These are phyloP conservation scores for Ictidomys tridecemlineatus DNA, from an alignment of 2,113 vertebrate species.

Conservation along the genomic window DNA sequence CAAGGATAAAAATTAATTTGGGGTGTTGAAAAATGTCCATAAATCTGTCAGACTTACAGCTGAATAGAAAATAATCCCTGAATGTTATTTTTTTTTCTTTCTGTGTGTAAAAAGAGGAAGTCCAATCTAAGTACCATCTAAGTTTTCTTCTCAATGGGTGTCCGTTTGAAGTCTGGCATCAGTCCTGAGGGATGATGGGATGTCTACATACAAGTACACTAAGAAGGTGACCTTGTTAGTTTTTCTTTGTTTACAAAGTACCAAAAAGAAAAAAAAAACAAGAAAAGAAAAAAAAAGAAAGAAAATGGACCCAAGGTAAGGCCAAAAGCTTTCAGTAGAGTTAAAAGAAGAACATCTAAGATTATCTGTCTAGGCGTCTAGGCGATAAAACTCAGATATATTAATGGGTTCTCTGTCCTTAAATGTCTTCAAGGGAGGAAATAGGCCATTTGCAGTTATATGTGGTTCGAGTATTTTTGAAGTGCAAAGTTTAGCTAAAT, in stretches of 20 bases:
- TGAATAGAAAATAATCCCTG: not conserved
- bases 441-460: not conserved
- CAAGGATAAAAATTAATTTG: conserved; percentile 35
- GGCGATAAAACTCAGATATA: not conserved
- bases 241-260: conserved; percentile 1
- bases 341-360: conserved; percentile 42
- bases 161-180: not conserved
- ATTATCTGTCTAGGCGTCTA: not conserved
- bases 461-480: not conserved
- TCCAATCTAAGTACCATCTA: not conserved
- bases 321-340: not conserved
- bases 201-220: not conserved
- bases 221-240: not conserved
- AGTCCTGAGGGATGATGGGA: not conserved
- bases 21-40: not conserved
- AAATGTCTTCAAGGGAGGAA: not conserved
- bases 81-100: not conserved
- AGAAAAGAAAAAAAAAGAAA: too few relatives aligned
- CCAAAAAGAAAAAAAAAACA: not conserved
- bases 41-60: conserved; percentile 14
- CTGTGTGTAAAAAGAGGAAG: not conserved
- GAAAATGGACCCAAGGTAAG: too few relatives aligned
- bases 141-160: not conserved
- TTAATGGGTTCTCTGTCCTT: not conserved
- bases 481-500: not conserved